phyloP scores from a whole-genome alignment of 2,888 invertebrate genomes.

The Xanthia icteritia region DNA sequence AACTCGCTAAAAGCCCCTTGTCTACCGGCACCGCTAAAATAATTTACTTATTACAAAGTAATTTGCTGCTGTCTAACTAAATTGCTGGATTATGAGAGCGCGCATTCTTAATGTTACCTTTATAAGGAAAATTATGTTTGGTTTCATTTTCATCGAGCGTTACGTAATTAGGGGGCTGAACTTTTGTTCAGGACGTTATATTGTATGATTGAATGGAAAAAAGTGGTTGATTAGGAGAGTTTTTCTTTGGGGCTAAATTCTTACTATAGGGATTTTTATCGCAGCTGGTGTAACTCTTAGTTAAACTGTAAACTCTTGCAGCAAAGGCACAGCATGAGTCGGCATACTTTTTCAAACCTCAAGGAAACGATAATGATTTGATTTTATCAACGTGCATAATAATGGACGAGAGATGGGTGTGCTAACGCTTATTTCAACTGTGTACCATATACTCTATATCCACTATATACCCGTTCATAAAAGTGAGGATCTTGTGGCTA shows the following conservation, averaged over 20 bases:
- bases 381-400: neutral
- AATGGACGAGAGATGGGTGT: neutral
- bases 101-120: slow-evolving; percentile 35
- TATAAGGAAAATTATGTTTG: slow-evolving; percentile 38
- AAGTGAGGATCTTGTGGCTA: too few relatives aligned
- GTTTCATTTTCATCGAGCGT: slow-evolving; percentile 24
- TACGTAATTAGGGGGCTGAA: too few relatives aligned
- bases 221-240: too few relatives aligned
- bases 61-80: slow-evolving; percentile 66
- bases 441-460: too few relatives aligned
- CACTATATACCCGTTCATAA: too few relatives aligned
- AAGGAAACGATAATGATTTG: neutral
- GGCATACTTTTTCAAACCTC: neutral
- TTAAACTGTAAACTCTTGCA: neutral
- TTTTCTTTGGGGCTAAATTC: too few relatives aligned
- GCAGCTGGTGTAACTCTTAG: neutral
- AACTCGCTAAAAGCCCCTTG: slow-evolving; percentile 54
- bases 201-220: too few relatives aligned
- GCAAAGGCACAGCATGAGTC: neutral
- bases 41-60: slow-evolving; percentile 69
- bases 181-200: too few relatives aligned
- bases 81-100: slow-evolving; percentile 63
- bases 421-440: too few relatives aligned
- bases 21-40: slow-evolving; percentile 58
- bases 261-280: too few relatives aligned